Evolutionary conservation across 2,797 vertebrate species (phyloP).

Genomic region (Enteromius trimaculatus): DNA sequence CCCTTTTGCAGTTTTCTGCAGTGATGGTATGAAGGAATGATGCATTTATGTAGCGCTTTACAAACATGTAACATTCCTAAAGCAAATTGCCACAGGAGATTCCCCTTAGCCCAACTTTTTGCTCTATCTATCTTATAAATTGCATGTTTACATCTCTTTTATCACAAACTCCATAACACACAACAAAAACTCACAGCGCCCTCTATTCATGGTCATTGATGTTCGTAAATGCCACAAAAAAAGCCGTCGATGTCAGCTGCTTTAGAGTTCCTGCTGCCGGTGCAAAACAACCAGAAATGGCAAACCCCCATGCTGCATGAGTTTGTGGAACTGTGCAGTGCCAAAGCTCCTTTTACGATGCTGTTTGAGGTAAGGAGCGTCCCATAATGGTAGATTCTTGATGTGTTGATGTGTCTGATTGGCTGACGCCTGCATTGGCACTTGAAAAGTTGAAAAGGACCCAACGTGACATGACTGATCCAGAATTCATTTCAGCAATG

Average conservation of each 20-base stretch:
- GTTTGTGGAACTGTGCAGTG: not conserved
- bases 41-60: too few species aligned
- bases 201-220: not conserved
- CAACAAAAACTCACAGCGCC: too few species aligned
- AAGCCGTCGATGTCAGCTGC: not conserved
- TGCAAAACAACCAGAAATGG: not conserved
- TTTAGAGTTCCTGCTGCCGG: not conserved
- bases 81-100: too few species aligned
- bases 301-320: too few species aligned
- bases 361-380: not conserved
- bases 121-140: too few species aligned
- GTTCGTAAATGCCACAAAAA: not conserved
- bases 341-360: not conserved
- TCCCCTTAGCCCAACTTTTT: too few species aligned
- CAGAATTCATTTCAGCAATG: not conserved
- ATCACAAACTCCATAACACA: too few species aligned
- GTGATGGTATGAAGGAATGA: too few species aligned
- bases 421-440: too few species aligned
- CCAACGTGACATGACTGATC: not conserved
- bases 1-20: not conserved
- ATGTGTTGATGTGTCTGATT: too few species aligned
- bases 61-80: too few species aligned
- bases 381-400: not conserved
- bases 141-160: too few species aligned
- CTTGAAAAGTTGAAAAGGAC: not conserved